These are phyloP conservation scores for Diabrotica virgifera DNA, from an alignment of 1,140 invertebrate genomes.

Conservation along the genomic window DNA sequence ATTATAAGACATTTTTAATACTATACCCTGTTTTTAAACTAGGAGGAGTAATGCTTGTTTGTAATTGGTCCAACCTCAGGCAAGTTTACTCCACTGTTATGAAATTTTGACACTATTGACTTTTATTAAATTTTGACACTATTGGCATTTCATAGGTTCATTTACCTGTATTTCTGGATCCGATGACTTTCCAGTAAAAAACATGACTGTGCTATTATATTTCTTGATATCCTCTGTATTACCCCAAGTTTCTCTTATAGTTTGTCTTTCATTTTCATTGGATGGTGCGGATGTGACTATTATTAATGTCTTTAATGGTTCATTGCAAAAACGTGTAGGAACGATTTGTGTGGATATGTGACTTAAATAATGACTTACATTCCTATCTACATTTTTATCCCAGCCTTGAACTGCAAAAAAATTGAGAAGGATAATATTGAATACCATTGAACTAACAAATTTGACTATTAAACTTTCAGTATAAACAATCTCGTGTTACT, in stretches of 20 bases:
- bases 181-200: slow-evolving; percentile 57
- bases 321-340: not conserved
- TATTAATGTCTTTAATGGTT: not conserved
- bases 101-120: no score
- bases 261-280: slow-evolving; percentile 63
- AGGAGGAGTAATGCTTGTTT: no score
- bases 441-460: no score
- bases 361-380: not conserved
- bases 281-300: slow-evolving; percentile 52
- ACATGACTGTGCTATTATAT: slow-evolving; percentile 50
- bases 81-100: no score
- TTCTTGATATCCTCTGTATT: slow-evolving; percentile 58
- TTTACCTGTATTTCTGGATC: slow-evolving; percentile 56
- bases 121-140: no score
- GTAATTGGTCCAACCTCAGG: no score
- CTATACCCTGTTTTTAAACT: no score
- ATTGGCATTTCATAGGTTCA: no score
- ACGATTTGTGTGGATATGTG: not conserved
- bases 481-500: no score
- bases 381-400: not conserved
- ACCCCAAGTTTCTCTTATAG: slow-evolving; percentile 82
- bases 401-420: not conserved
- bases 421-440: not conserved
- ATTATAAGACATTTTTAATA: not conserved
- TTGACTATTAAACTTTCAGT: no score